Evolutionary conservation across 2,113 vertebrate genomes (phyloP).

Genomic region (Centropus bengalensis): DNA sequence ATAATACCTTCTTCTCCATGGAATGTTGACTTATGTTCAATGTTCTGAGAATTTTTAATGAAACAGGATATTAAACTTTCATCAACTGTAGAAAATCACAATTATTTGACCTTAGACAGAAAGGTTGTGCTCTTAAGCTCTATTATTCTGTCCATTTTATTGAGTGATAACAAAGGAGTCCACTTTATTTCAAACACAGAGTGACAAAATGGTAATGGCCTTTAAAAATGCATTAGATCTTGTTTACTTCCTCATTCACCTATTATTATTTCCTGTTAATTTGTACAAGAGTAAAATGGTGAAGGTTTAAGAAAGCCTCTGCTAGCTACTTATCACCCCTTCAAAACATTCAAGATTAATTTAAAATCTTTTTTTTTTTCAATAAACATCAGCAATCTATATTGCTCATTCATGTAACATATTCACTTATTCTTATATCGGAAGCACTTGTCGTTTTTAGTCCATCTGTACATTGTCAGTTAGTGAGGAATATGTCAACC

Average conservation of each 20-base stretch:
- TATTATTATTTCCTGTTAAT: neutral
- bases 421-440: neutral
- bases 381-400: neutral
- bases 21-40: constrained; percentile 83
- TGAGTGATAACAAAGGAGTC: neutral
- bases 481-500: neutral
- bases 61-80: constrained; percentile 78
- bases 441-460: neutral
- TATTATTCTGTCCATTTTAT: constrained; percentile 20
- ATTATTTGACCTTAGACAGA: constrained; percentile 73
- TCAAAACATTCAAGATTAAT: neutral
- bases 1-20: constrained; percentile 84
- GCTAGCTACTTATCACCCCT: neutral
- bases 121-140: constrained; percentile 27
- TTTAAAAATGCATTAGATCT: neutral
- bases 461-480: neutral
- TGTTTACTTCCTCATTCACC: neutral
- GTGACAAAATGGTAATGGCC: neutral
- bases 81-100: constrained; percentile 72
- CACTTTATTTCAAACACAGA: neutral
- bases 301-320: neutral
- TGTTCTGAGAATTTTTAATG: constrained; percentile 82
- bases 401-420: neutral
- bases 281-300: neutral
- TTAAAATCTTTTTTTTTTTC: constrained; percentile 4